phyloP scores from a whole-genome alignment of 2,888 invertebrate genomes.

The Dicyrtomina minuta region DNA sequence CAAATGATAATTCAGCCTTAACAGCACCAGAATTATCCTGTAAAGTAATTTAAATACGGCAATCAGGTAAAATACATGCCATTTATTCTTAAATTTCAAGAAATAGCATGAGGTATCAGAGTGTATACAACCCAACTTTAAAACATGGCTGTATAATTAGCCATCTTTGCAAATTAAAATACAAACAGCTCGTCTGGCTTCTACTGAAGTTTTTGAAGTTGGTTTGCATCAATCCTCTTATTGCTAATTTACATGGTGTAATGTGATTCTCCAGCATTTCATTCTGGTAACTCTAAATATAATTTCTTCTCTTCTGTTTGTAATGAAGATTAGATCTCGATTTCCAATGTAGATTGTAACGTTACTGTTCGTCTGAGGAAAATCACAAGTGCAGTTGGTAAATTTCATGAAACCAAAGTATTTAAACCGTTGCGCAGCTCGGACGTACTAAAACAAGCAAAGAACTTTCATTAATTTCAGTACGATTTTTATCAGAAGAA shows the following conservation, averaged over 20 bases:
- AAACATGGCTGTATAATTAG: too few species aligned
- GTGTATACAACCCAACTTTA: too few species aligned
- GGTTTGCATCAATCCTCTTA: too few species aligned
- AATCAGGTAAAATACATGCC: not conserved
- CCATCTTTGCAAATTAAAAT: too few species aligned
- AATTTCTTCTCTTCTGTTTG: conserved; percentile 63
- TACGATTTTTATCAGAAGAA: too few species aligned
- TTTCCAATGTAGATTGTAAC: conserved; percentile 81
- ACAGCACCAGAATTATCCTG: conserved; percentile 47
- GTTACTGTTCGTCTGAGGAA: conserved; percentile 68
- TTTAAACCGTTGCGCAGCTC: conserved; percentile 75
- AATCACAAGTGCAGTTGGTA: conserved; percentile 72
- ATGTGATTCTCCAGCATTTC: conserved; percentile 95
- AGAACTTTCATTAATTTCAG: too few species aligned
- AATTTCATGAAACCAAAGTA: conserved; percentile 89
- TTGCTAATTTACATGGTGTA: conserved; percentile 75
- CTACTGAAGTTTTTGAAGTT: not conserved
- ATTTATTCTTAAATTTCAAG: too few species aligned
- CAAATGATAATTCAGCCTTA: conserved; percentile 78
- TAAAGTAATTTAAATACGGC: conserved; percentile 14
- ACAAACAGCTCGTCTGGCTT: not conserved
- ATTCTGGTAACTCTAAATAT: conserved; percentile 92
- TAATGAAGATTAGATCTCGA: conserved; percentile 74
- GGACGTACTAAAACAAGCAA: conserved; percentile 70
- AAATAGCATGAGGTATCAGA: too few species aligned